Base-by-base conservation (phyloP, 1,140 invertebrate genomes). In the Drosophila repleta region DNA sequence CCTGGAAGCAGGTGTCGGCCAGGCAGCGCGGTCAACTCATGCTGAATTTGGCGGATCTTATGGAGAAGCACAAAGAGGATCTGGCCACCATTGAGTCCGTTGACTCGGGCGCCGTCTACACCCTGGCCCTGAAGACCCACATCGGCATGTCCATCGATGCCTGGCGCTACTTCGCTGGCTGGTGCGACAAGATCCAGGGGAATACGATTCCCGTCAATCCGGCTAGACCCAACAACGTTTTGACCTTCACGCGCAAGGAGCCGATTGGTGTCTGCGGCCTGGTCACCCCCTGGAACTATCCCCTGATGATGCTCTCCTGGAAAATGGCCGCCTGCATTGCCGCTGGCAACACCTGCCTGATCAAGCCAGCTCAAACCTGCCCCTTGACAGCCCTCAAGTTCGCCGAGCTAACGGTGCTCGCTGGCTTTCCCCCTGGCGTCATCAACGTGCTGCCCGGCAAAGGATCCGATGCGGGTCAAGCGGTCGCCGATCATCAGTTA, bases 211-310 rank as follows among this genome's bases (percentile, higher is more conserved):
- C 98, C 46, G 97, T 96, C 81, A 96, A 93, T 68, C 96, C 96
- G 48, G 97, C 98, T 0, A 92, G 98, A 60, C 98, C 98, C 0
- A 99, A 98, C 90, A 95, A 95, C 68, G 87, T 90, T 0, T 92
- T 99, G 0, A 96, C 96, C 0, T 95, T 97, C 57, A 99, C 98
- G 0, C 95, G 95, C 83, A 95, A 96, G 75, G 98, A 99, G 92
- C 97, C 98, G 0, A 96, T 99, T 64, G 96, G 96, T 0, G 98
- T 99, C 10, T 98, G 97, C 92, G 98, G 96, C 0, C 93, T 99
- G 41, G 96, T 99, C 18, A 99, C 98, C 4, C 98, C 98, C 0
- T 99, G 98, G 98, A 99, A 99, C 91, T 99, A 99, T 90, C 98
- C 98, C 0, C 90, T 99, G 7, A 95, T 99, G 94, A 99, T 99